A percentile compares a stretch with the other conserved stretches of the same genome.
phyloP scores from a whole-genome alignment of 2,888 invertebrate species.

The Limulus polyphemus region DNA sequence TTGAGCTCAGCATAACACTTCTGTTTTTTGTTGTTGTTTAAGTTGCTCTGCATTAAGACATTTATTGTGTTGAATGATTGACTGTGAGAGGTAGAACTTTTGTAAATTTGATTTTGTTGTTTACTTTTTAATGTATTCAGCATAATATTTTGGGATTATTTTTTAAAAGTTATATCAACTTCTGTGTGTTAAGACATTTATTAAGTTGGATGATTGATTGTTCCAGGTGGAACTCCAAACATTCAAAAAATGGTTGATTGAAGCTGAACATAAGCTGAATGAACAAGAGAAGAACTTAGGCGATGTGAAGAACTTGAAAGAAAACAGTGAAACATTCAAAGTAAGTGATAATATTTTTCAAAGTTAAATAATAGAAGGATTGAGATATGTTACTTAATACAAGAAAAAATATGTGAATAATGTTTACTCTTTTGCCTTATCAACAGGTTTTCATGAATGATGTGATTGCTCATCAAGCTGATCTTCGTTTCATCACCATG shows the following conservation, averaged over 20 bases:
- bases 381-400: no score
- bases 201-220: background rate
- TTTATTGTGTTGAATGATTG: no score
- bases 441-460: slow-evolving; percentile 62
- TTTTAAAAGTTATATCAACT: no score
- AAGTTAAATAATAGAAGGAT: background rate
- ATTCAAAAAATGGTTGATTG: slow-evolving; percentile 72
- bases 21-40: no score
- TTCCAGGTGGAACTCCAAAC: slow-evolving; percentile 51
- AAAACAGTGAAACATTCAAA: slow-evolving; percentile 53
- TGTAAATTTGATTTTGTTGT: no score
- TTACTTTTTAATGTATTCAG: no score
- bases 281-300: slow-evolving; percentile 72
- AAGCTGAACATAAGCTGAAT: slow-evolving; percentile 62
- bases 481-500: slow-evolving; percentile 88
- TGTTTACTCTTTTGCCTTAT: background rate
- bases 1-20: no score
- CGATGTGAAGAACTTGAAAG: slow-evolving; percentile 52
- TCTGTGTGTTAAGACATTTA: no score
- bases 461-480: slow-evolving; percentile 90
- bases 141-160: no score
- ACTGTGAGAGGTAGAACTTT: no score
- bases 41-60: no score
- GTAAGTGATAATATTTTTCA: slow-evolving; percentile 33
- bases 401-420: no score